phyloP scores from a whole-genome alignment of 1,140 invertebrate species.

The Drosophila ambigua region DNA sequence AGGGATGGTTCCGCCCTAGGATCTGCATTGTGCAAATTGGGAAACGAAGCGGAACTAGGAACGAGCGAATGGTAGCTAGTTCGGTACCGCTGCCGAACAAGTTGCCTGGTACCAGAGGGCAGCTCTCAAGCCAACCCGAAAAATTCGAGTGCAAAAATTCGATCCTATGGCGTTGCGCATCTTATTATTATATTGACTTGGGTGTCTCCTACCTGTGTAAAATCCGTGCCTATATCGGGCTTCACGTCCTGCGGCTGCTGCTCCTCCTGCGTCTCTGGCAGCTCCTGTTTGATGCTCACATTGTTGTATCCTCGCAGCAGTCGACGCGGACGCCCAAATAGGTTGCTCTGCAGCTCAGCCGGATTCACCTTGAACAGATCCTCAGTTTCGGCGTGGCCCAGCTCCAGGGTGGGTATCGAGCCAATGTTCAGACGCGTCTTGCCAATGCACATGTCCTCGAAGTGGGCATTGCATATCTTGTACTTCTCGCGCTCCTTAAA shows the following conservation, averaged over 20 bases:
- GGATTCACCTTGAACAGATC: slow-evolving; percentile 73
- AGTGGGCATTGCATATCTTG: slow-evolving; percentile 79
- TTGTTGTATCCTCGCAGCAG: slow-evolving; percentile 24
- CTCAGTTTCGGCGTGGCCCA: slow-evolving; percentile 69
- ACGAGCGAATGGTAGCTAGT: too few species aligned
- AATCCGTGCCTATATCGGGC: slow-evolving; percentile 9
- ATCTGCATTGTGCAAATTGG: too few species aligned
- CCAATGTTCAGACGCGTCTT: slow-evolving; percentile 72
- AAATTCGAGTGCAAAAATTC: too few species aligned
- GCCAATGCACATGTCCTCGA: slow-evolving; percentile 77
- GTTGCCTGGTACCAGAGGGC: too few species aligned
- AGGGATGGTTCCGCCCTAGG: too few species aligned
- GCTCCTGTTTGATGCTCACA: slow-evolving; percentile 45
- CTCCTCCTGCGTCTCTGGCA: slow-evolving; percentile 1
- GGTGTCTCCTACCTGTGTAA: slow-evolving; percentile 25
- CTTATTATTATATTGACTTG: too few species aligned
- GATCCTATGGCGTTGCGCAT: too few species aligned
- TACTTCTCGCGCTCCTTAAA: slow-evolving; percentile 76
- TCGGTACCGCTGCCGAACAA: too few species aligned
- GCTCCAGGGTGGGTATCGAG: slow-evolving; percentile 68
- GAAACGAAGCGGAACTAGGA: too few species aligned
- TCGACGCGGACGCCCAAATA: slow-evolving; percentile 61
- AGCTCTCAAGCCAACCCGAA: too few species aligned
- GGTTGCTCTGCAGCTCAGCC: slow-evolving; percentile 64
- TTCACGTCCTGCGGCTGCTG: slow-evolving; percentile 37